Percentiles rank a stretch among this genome's conserved stretches.
Conservation (phyloP, 1,140 invertebrate species). For the Zeugodacus cucurbitae region DNA sequence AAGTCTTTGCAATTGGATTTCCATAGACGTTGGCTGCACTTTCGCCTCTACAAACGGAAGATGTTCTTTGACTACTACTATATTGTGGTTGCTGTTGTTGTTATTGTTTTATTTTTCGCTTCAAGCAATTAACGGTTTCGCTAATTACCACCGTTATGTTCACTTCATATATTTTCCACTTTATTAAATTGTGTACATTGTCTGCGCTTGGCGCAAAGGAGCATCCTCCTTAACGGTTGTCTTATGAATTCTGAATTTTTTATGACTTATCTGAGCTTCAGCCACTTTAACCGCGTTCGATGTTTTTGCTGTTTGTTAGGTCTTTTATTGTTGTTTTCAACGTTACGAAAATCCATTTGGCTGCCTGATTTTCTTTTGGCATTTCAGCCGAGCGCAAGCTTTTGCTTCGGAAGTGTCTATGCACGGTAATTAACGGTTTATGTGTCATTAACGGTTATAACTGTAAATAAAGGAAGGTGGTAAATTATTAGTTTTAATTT, state of each 20-base stretch:
- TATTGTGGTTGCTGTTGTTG: neutral
- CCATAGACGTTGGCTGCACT: slow-evolving; percentile 43
- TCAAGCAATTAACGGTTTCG: neutral
- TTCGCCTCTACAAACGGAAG: neutral
- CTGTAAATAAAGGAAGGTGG: neutral
- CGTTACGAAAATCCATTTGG: neutral
- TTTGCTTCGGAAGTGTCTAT: neutral
- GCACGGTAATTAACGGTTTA: neutral
- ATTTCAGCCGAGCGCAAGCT: neutral
- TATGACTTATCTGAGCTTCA: neutral
- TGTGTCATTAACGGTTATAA: neutral
- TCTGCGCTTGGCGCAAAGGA: too few species aligned
- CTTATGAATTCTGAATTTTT: neutral
- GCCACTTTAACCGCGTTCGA: slow-evolving; percentile 20
- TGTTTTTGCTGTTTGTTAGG: neutral
- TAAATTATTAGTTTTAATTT: neutral
- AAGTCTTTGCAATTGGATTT: slow-evolving; percentile 44
- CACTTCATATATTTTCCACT: neutral
- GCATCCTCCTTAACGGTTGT: neutral
- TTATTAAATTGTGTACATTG: neutral
- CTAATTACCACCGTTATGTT: neutral
- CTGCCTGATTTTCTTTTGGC: neutral
- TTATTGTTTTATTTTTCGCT: neutral
- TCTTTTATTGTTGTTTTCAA: neutral
- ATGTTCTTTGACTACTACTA: neutral